phyloP scores from a whole-genome alignment of 2,888 invertebrate genomes.

The Megastigmus dorsalis region DNA sequence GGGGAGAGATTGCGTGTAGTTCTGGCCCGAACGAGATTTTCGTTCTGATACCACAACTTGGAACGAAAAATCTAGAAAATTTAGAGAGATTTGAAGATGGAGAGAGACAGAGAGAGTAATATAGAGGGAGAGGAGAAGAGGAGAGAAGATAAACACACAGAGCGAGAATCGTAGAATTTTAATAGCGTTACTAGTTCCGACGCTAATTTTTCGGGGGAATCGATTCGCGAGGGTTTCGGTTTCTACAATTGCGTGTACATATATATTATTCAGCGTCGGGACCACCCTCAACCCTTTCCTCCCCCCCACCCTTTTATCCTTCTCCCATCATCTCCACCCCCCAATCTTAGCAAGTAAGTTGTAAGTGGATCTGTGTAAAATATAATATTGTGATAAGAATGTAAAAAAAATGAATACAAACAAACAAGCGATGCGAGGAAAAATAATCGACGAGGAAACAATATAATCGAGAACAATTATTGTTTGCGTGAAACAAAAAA shows the following conservation, averaged over 20 bases:
- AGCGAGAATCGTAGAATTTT: conserved; percentile 49
- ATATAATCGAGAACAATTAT: conserved; percentile 33
- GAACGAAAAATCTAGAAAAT: no score
- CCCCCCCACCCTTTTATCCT: no score
- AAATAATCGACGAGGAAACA: conserved; percentile 40
- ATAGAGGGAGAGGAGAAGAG: conserved; percentile 31
- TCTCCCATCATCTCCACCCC: background rate
- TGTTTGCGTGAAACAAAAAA: background rate
- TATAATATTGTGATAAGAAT: conserved; percentile 73
- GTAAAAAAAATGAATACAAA: conserved; percentile 65
- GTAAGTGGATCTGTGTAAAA: conserved; percentile 73
- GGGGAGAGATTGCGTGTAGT: no score
- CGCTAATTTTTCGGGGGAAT: conserved; percentile 27
- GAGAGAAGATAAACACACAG: conserved; percentile 9
- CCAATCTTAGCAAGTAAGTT: conserved; percentile 61
- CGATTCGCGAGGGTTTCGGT: conserved; percentile 41
- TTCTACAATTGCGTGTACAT: conserved; percentile 47
- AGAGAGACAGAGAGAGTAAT: conserved; percentile 25
- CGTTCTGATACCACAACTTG: no score
- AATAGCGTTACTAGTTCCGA: conserved; percentile 53
- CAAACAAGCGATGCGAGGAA: conserved; percentile 47
- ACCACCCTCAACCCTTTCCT: conserved; percentile 1
- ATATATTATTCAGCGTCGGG: conserved; percentile 45
- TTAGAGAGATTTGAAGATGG: background rate
- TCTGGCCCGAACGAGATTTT: no score